These are phyloP conservation scores for Synergus itoensis DNA, from an alignment of 2,888 invertebrate genomes.

Conservation along the genomic window DNA sequence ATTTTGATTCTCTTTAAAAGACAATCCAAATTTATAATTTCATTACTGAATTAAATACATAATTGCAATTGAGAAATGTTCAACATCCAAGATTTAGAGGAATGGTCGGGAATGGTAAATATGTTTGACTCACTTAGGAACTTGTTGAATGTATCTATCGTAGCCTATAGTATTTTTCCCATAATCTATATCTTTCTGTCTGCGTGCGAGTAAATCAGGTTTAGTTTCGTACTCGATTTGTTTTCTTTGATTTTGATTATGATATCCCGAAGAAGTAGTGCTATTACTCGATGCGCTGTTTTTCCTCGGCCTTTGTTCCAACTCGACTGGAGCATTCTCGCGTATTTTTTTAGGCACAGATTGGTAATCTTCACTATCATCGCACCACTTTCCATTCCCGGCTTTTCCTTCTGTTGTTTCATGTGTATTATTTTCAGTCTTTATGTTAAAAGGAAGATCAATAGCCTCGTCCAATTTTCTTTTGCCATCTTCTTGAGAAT, in stretches of 20 bases:
- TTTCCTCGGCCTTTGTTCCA: slow-evolving; percentile 65
- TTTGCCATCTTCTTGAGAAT: slow-evolving; percentile 3
- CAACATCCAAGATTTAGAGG: neutral
- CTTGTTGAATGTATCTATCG: slow-evolving; percentile 84
- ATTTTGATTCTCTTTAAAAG: too few relatives aligned
- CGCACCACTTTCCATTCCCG: neutral
- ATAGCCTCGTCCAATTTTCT: slow-evolving; percentile 20
- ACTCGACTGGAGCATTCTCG: slow-evolving; percentile 48
- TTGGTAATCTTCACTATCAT: neutral
- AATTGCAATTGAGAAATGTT: neutral
- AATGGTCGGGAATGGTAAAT: neutral
- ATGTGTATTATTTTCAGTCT: neutral
- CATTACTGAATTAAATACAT: too few relatives aligned
- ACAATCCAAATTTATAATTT: too few relatives aligned
- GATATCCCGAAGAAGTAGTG: slow-evolving; percentile 65
- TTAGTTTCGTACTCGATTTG: slow-evolving; percentile 84
- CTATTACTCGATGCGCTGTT: slow-evolving; percentile 72
- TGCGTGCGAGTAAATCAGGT: slow-evolving; percentile 83
- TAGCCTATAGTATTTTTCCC: slow-evolving; percentile 96
- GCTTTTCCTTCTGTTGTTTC: neutral
- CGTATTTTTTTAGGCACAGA: slow-evolving; percentile 30
- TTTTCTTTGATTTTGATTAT: slow-evolving; percentile 53
- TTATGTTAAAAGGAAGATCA: neutral
- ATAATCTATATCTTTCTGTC: slow-evolving; percentile 97
- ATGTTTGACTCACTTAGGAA: slow-evolving; percentile 83